Evolutionary conservation across 2,888 invertebrate species (phyloP).

Genomic region (Bellardia bayeri): DNA sequence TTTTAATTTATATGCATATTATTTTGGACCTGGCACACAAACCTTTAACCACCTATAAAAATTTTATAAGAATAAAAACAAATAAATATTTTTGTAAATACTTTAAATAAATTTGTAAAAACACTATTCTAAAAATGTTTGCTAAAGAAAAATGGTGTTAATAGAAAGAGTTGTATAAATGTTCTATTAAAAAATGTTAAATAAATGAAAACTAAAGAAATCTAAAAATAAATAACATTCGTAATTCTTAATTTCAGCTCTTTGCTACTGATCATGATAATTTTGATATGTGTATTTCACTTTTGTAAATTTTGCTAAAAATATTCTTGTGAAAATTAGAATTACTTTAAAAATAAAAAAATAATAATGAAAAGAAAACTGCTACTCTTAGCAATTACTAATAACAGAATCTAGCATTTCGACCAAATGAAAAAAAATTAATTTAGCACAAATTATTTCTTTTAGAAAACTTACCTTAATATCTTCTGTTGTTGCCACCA

Average conservation of each 20-base stretch:
- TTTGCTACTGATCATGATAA: conserved; percentile 15
- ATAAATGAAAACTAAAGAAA: conserved; percentile 34
- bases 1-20: conserved; percentile 75
- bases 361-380: not conserved
- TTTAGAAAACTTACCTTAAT: conserved; percentile 81
- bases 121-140: conserved; percentile 49
- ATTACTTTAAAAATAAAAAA: conserved; percentile 5
- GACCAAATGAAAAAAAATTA: not conserved
- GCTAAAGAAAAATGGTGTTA: conserved; percentile 20
- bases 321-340: not conserved
- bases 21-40: conserved; percentile 80
- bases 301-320: not conserved
- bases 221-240: conserved; percentile 5
- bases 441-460: not conserved
- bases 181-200: conserved; percentile 34
- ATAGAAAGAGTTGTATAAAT: not conserved
- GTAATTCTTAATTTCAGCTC: conserved; percentile 2
- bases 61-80: conserved; percentile 82
- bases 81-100: conserved; percentile 76
- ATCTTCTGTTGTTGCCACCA: conserved; percentile 84
- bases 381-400: not conserved
- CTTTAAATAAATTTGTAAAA: conserved; percentile 63
- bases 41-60: conserved; percentile 82
- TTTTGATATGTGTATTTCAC: not conserved
- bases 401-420: not conserved